Evolutionary conservation across 2,113 vertebrate species (phyloP).

Genomic region (Myrmecophaga tridactyla): DNA sequence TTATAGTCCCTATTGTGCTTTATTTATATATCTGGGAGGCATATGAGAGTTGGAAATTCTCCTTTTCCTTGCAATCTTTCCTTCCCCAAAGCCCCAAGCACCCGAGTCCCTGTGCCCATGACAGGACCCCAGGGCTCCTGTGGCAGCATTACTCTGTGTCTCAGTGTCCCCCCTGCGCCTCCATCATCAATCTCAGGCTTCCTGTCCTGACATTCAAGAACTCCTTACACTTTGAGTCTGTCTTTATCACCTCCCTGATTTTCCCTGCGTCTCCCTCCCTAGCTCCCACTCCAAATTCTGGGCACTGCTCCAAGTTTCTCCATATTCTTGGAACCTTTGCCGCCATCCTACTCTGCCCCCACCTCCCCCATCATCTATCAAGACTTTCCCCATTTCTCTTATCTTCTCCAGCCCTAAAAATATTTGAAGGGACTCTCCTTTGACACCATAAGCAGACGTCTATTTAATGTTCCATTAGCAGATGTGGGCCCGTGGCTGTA

Average conservation of each 20-base stretch:
- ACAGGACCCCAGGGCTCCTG: background rate
- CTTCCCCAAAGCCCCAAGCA: slow-evolving; percentile 13
- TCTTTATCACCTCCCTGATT: slow-evolving; percentile 69
- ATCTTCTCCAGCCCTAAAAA: slow-evolving; percentile 56
- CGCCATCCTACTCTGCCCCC: background rate
- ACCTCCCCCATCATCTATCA: slow-evolving; percentile 57
- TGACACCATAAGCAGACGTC: slow-evolving; percentile 46
- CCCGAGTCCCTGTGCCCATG: slow-evolving; percentile 23
- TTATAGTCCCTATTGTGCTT: slow-evolving; percentile 69
- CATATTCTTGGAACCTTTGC: slow-evolving; percentile 69
- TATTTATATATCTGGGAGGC: slow-evolving; percentile 72
- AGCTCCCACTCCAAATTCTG: slow-evolving; percentile 71
- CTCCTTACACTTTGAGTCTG: slow-evolving; percentile 70
- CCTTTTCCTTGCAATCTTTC: slow-evolving; percentile 37
- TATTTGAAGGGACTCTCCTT: slow-evolving; percentile 9
- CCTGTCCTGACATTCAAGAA: slow-evolving; percentile 77
- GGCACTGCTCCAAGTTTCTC: slow-evolving; percentile 74
- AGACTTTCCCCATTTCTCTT: slow-evolving; percentile 49
- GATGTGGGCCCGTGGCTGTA: background rate
- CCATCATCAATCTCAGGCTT: slow-evolving; percentile 74
- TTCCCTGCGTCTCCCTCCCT: slow-evolving; percentile 58
- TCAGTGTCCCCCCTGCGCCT: slow-evolving; percentile 40
- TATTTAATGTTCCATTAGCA: slow-evolving; percentile 44
- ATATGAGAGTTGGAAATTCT: slow-evolving; percentile 64
- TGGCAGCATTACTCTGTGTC: background rate